Base-by-base conservation (phyloP, 2,888 invertebrate species). In the Tuberolachnus salignus region DNA sequence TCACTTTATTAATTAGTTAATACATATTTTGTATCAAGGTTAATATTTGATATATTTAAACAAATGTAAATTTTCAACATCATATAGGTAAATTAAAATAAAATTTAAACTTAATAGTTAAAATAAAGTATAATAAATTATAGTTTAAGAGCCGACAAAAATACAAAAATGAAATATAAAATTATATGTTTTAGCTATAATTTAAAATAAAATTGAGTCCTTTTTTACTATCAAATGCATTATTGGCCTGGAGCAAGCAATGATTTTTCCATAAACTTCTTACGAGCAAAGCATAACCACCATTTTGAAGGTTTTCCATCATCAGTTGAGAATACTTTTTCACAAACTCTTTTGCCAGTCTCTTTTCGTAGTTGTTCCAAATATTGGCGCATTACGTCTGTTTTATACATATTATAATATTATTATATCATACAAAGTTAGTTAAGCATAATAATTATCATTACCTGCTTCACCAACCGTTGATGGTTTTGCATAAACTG, bases 191-290 rank as follows among this genome's bases (percentile, higher is more conserved):
- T 57, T 13, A 59, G 13, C 44, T n/a, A 34, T n/a, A 26, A 11
- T 53, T 19, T 19, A n/a, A 13, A 46, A 1, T 9, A 13, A 26
- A 46, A 42, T n/a, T 1, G 14, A 61, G 16, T 21, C 14, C 26
- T 53, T 26, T 3, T 73, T 51, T 21, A 63, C 21, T 34, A 13
- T 63, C 34, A 13, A 26, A 13, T 46, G 46, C 0, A 59, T 66
- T 74, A 92, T 85, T 93, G 92, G 59, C 96, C 96, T 2, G 95
- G 95, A 0, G 92, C 94, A 49, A 95, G 92, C 44, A 99, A 88
- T 44, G 96, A 96, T 86, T 98, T 98, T 86, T 99, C 99, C 98
- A 99, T 98, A 86, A 99, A 99, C 89, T 97, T 97, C 90, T 97
- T 97, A 85, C 97, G 97, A 44, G 97, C 94, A 88, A 99, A 99